phyloP scores from a whole-genome alignment of 2,113 vertebrate genomes.

The Collichthys lucidus region DNA sequence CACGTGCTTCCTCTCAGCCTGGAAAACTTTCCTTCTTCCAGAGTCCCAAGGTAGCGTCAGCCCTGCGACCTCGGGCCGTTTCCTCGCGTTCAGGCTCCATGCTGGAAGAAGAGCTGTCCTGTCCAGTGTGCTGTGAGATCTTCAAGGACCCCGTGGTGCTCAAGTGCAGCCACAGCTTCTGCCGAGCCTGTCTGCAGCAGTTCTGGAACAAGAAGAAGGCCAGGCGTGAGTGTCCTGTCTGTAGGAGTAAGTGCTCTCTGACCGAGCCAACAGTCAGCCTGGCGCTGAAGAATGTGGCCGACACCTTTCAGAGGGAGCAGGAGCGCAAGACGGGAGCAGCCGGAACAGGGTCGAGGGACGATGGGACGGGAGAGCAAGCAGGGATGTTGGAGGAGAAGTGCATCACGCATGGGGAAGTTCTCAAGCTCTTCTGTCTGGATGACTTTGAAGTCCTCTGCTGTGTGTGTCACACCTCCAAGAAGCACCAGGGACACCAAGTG shows the following conservation, averaged over 20 bases:
- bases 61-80: slow-evolving; percentile 73
- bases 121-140: slow-evolving; percentile 85
- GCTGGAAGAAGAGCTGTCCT: slow-evolving; percentile 84
- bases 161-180: slow-evolving; percentile 88
- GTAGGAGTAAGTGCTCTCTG: slow-evolving; percentile 81
- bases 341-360: neutral
- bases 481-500: slow-evolving; percentile 83
- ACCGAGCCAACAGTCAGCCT: slow-evolving; percentile 84
- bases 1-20: slow-evolving; percentile 83
- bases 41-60: slow-evolving; percentile 52
- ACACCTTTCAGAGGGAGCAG: slow-evolving; percentile 81
- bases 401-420: slow-evolving; percentile 75
- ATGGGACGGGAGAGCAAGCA: neutral
- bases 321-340: neutral
- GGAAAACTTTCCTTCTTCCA: slow-evolving; percentile 73
- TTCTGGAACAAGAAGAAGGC: slow-evolving; percentile 84
- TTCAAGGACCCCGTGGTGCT: slow-evolving; percentile 86
- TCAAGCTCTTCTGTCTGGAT: slow-evolving; percentile 85
- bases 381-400: slow-evolving; percentile 67
- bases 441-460: slow-evolving; percentile 84
- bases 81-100: slow-evolving; percentile 72
- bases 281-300: slow-evolving; percentile 83
- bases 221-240: slow-evolving; percentile 83
- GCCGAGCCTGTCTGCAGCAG: slow-evolving; percentile 81
- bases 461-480: slow-evolving; percentile 85